Base-by-base conservation (phyloP, 2,113 vertebrate genomes). In the Hemichromis elongatus region DNA sequence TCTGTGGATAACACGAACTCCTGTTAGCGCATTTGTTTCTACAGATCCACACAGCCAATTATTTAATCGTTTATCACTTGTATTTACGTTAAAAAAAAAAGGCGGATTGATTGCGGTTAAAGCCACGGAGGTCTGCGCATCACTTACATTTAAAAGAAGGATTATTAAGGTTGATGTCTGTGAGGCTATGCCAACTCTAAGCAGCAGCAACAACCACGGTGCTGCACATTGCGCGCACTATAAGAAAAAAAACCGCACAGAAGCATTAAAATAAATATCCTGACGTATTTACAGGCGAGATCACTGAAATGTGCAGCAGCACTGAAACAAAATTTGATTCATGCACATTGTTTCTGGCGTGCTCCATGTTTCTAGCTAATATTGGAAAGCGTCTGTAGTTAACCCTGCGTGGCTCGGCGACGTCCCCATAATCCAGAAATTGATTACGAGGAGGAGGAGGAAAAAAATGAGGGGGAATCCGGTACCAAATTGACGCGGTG, bases 351-450 rank as follows among this genome's bases (percentile, higher is more conserved):
- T 75, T 63, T 56, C 61, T 59, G 19, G 77, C 80, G 55, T 5
- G 77, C 26, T 82, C 68, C 82, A 56, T 40, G 68, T 53, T 73
- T 80, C 73, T 56, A 26, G 77, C 57, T 33, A 35, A 82, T 88
- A 79, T 89, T 80, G 83, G 83, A 83, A 81, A 86, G 88, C 87
- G 83, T 80, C 86, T 88, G 89, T 79, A 61, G 79, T 88, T 92
- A 83, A 84, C 63, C 68, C 84, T 40, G 79, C 56, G 66, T 37
- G 82, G 50, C 75, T 70, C 55, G 83, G 40, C 84, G 87, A 87
- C 78, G 85, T 90, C 66, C 77, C 84, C 86, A 77, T 86, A 77
- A 92, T 93, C 92, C 94, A 83, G 24, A 81, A 56, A 81, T 87
- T 52, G 68, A 57, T 16, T 30, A 52, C 7, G 37, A 54, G 33